Conservation (phyloP, 2,113 vertebrate species). For the Chloroceryle aenea region DNA sequence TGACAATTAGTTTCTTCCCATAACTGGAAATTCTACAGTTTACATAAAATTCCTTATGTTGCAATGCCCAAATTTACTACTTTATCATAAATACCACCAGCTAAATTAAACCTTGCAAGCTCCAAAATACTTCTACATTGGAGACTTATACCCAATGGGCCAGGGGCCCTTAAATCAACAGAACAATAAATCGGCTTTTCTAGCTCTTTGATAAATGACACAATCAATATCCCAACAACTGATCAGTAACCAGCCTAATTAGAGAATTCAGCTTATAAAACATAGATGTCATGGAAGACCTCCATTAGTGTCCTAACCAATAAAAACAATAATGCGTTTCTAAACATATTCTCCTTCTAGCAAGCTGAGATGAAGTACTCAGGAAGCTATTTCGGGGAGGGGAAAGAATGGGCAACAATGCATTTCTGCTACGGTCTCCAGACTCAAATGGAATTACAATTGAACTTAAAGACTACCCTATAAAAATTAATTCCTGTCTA, state of each 20-base stretch:
- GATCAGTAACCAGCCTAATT: constrained; percentile 82
- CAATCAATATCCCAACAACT: constrained; percentile 82
- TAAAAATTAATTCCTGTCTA: constrained; percentile 80
- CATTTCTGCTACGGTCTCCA: constrained; percentile 73
- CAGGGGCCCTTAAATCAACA: constrained; percentile 65
- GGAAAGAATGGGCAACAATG: constrained; percentile 64
- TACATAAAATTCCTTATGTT: background rate
- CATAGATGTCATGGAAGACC: constrained; percentile 75
- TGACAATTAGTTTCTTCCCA: background rate
- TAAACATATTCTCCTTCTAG: constrained; percentile 68
- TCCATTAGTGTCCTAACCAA: constrained; percentile 84
- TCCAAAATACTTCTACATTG: background rate
- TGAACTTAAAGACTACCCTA: constrained; percentile 75
- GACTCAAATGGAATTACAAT: constrained; percentile 82
- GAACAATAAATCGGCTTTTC: constrained; percentile 58
- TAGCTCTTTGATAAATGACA: constrained; percentile 80
- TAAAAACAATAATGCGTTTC: constrained; percentile 84
- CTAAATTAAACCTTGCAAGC: background rate
- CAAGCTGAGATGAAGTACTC: constrained; percentile 50
- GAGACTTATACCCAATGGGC: background rate
- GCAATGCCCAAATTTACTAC: background rate
- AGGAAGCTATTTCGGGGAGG: constrained; percentile 55
- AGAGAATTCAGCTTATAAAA: constrained; percentile 82
- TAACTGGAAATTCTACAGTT: background rate
- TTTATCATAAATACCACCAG: background rate